Base-by-base conservation (phyloP, 2,113 vertebrate species). In the Chionis minor region DNA sequence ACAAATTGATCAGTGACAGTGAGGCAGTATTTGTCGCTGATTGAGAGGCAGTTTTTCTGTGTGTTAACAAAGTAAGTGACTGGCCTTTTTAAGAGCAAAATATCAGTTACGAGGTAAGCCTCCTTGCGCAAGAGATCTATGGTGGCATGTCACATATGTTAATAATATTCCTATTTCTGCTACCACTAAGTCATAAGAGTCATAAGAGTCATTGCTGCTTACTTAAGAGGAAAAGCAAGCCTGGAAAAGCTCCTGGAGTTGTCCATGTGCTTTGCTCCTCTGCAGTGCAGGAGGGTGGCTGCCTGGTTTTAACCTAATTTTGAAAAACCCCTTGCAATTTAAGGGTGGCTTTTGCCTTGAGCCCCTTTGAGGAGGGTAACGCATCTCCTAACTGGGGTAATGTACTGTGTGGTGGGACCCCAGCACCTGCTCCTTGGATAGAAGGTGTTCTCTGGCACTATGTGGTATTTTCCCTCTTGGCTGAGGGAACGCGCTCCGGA, bases 1-100 rank as follows among this genome's bases (percentile, higher is more conserved):
- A 67, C 58, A 67, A 54, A 94, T 95, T 73, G 91, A 67, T 97
- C 45, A 88, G 81, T 83, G 88, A 81, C 81, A 77, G 63, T 3
- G 21, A 91, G 63, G 73, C 71, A 40, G 32, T 80, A 38, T 92
- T 90, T 91, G 81, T 77, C 89, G 21, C 52, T 33, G 59, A 79
- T 24, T 12, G 70, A 92, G 78, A 94, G 69, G 67, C 90, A 84
- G 22, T 77, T 95, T 95, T 92, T 80, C 59, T 58, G 0, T 62
- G n/a, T 89, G 12, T 62, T 90, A 92, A 49, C 45, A 4, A 81
- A 93, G 69, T 73, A 38, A 92, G 71, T 35, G 63, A 21, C 72
- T 89, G 95, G 45, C 22, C 47, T 94, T 85, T 87, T 88, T 45
- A 63, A 79, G 49, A 69, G 67, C 52, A n/a, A 74, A 94, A 38